Conservation (phyloP, 2,113 vertebrate species). For the Apteryx owenii region DNA sequence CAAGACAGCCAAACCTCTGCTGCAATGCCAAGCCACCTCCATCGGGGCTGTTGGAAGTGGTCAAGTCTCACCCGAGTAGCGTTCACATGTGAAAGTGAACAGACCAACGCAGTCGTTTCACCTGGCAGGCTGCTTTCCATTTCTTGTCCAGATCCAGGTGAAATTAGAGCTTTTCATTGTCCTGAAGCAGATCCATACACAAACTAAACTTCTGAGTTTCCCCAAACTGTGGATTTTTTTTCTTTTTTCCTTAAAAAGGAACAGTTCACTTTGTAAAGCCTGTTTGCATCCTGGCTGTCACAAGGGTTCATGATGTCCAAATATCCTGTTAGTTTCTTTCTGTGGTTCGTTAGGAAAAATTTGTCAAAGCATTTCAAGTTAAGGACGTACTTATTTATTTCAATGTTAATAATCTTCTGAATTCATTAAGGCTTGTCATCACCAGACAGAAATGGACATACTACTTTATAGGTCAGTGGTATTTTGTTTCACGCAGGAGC, state of each 20-base stretch:
- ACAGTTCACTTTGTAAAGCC: not conserved
- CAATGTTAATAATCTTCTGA: not conserved
- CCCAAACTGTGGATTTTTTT: not conserved
- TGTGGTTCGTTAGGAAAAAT: not conserved
- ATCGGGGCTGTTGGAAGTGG: not conserved
- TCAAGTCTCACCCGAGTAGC: not conserved
- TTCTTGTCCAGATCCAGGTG: not conserved
- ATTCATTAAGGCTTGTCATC: not conserved
- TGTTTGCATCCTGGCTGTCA: not conserved
- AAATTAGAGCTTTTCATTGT: not conserved
- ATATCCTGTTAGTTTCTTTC: not conserved
- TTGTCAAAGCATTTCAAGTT: not conserved
- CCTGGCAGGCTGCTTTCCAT: not conserved
- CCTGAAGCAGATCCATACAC: not conserved
- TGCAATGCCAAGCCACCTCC: not conserved
- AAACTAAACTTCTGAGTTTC: not conserved
- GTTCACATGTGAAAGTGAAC: not conserved
- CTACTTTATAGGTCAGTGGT: not conserved
- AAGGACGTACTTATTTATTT: not conserved
- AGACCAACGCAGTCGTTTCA: not conserved
- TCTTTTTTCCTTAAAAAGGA: not conserved
- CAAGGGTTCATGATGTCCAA: not conserved
- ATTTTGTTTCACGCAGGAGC: not conserved
- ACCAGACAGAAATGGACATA: not conserved
- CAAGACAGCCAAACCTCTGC: not conserved